Percentiles rank a stretch among this genome's conserved stretches.
Conservation (phyloP, 2,797 vertebrate genomes). For the Bryconaethiops microstoma region DNA sequence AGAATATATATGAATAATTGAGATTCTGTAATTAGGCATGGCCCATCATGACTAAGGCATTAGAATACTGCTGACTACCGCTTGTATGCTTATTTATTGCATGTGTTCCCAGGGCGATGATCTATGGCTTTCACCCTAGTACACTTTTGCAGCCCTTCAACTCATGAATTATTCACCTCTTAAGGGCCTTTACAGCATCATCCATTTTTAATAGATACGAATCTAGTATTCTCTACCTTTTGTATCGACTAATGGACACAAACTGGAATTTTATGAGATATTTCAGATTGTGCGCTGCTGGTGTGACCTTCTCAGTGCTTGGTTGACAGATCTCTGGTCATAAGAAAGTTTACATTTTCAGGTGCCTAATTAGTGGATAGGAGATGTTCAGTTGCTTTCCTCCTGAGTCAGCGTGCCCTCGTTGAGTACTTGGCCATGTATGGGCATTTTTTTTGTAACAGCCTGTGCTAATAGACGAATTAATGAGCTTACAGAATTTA, state of each 20-base stretch:
- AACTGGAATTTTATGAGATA: background rate
- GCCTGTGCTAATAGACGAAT: slow-evolving; percentile 37
- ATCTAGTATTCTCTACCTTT: slow-evolving; percentile 62
- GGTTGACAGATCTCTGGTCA: background rate
- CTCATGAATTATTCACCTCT: slow-evolving; percentile 76
- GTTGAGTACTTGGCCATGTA: background rate
- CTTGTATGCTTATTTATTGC: slow-evolving; percentile 62
- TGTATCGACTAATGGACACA: slow-evolving; percentile 65
- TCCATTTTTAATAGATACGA: slow-evolving; percentile 74
- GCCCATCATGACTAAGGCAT: slow-evolving; percentile 42
- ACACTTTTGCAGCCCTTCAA: slow-evolving; percentile 54
- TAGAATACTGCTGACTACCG: slow-evolving; percentile 51
- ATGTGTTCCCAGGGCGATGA: slow-evolving; percentile 61
- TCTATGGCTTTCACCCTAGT: slow-evolving; percentile 62
- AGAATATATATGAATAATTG: slow-evolving; percentile 39
- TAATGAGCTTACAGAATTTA: slow-evolving; percentile 43
- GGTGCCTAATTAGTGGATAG: slow-evolving; percentile 45
- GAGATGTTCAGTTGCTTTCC: slow-evolving; percentile 14
- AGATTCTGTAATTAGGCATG: background rate
- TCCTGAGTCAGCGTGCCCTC: background rate
- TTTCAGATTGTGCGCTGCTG: background rate
- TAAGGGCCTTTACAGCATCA: slow-evolving; percentile 69
- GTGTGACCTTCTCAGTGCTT: slow-evolving; percentile 4
- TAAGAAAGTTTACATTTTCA: slow-evolving; percentile 29
- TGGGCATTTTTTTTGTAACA: slow-evolving; percentile 8